phyloP scores from a whole-genome alignment of 2,888 invertebrate genomes.

The Azorinus chamasolen region DNA sequence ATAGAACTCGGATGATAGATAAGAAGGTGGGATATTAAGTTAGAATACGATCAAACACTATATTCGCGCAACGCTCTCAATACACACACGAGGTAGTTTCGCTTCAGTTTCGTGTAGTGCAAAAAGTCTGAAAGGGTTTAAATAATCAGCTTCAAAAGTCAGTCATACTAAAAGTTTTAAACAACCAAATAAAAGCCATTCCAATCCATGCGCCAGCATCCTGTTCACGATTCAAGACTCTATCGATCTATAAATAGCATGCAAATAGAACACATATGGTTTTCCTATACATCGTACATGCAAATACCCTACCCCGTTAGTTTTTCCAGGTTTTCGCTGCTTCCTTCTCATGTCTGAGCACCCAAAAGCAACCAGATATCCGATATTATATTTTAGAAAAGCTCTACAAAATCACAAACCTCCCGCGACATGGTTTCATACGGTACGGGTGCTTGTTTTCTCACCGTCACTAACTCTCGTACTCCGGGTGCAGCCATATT shows the following conservation, averaged over 20 bases:
- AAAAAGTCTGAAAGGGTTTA: too few species aligned
- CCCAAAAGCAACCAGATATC: slow-evolving; percentile 62
- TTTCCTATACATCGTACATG: slow-evolving; percentile 13
- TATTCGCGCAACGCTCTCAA: too few species aligned
- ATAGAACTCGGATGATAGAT: too few species aligned
- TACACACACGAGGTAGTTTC: too few species aligned
- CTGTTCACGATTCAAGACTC: background rate
- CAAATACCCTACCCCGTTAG: slow-evolving; percentile 61
- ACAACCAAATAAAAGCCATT: slow-evolving; percentile 28
- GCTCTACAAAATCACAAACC: slow-evolving; percentile 44
- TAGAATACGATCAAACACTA: too few species aligned
- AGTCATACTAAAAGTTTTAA: slow-evolving; percentile 14
- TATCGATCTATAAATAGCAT: slow-evolving; percentile 19
- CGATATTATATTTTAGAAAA: slow-evolving; percentile 49
- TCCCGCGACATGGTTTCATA: slow-evolving; percentile 50
- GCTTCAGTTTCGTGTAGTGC: too few species aligned
- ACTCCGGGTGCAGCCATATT: slow-evolving; percentile 68
- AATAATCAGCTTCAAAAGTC: too few species aligned
- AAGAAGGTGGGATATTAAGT: too few species aligned
- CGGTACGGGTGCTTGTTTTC: slow-evolving; percentile 31
- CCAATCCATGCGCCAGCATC: slow-evolving; percentile 5
- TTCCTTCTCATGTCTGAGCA: slow-evolving; percentile 55
- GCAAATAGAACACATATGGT: slow-evolving; percentile 26
- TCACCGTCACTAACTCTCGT: slow-evolving; percentile 35
- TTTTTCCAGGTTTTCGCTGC: slow-evolving; percentile 61